Evolutionary conservation across 2,888 invertebrate genomes (phyloP), one percentile per base, ranked within the genome.

Genomic region (Microplitis manilae): DNA sequence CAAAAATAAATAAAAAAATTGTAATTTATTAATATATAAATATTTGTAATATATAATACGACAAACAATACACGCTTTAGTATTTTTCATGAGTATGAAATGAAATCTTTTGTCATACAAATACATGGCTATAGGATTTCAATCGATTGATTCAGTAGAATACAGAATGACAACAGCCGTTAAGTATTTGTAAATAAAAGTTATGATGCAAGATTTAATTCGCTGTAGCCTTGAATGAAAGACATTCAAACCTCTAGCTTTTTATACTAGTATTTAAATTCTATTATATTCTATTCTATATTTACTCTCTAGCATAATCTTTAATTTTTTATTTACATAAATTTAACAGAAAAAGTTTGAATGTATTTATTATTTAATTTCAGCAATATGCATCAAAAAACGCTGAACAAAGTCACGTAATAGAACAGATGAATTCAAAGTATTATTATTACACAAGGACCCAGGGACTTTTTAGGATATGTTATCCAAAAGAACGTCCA

Each of bases 361-460:
- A 20, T 20, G 20, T 1, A 20, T 20, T 65, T 17, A 30, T 30
- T 68, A 65, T 79, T 77, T 70, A 81, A 79, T 86, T 86, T 17
- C 92, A 96, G 96, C 93, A 93, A 86, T 94, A 94, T 89, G 94
- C 95, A 80, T 92, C 93, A 82, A 94, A 94, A 90, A 93, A 94
- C 90, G 91, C 92, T 77, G 94, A 94, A 88, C 94, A 95, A 80
- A 93, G 92, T 85, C 91, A 93, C 60, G 91, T 96, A 83, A 90
- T 96, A 85, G 95, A 95, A 86, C 94, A 94, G 86, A 93, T 97
- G 90, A 96, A 96, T 90, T 92, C 92, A 69, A 96, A 97, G 91
- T 96, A 96, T 88, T 96, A 94, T 89, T 98, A 95, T 91, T 98
- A 94, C 91, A 96, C 97, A 80, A 94, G 98, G 90, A 97, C 97